Conservation (phyloP, 2,797 vertebrate genomes). For the Dermochelys coriacea region DNA sequence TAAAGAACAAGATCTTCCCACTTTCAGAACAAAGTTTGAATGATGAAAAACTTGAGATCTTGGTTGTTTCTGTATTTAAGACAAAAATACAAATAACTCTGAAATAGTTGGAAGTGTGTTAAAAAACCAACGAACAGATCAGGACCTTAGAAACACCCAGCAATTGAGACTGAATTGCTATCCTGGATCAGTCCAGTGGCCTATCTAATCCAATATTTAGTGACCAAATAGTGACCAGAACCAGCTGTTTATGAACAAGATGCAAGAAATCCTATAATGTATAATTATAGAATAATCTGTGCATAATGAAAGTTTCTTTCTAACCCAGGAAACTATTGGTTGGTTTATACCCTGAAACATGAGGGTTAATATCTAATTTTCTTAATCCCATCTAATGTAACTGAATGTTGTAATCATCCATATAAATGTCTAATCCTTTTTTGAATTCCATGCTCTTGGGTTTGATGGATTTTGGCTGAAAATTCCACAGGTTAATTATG, state of each 20-base stretch:
- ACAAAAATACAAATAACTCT: neutral
- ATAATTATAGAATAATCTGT: neutral
- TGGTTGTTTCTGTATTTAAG: neutral
- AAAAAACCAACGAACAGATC: neutral
- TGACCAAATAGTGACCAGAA: neutral
- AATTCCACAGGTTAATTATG: neutral
- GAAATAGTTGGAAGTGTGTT: neutral
- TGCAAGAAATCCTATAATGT: neutral
- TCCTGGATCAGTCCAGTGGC: neutral
- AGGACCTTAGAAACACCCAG: neutral
- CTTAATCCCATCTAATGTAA: neutral
- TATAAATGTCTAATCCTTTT: neutral
- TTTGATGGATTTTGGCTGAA: neutral
- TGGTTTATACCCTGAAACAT: neutral
- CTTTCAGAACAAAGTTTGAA: neutral
- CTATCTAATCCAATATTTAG: neutral
- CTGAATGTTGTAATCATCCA: neutral
- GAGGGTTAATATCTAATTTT: neutral
- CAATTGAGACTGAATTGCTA: neutral
- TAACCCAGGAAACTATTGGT: neutral
- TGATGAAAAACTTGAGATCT: conserved; percentile 26
- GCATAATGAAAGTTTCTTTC: neutral
- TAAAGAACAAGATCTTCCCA: neutral
- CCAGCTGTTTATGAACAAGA: neutral
- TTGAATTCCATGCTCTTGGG: neutral